These are phyloP conservation scores for Lacanobia wlatinum DNA, from an alignment of 2,888 invertebrate genomes.

Conservation along the genomic window DNA sequence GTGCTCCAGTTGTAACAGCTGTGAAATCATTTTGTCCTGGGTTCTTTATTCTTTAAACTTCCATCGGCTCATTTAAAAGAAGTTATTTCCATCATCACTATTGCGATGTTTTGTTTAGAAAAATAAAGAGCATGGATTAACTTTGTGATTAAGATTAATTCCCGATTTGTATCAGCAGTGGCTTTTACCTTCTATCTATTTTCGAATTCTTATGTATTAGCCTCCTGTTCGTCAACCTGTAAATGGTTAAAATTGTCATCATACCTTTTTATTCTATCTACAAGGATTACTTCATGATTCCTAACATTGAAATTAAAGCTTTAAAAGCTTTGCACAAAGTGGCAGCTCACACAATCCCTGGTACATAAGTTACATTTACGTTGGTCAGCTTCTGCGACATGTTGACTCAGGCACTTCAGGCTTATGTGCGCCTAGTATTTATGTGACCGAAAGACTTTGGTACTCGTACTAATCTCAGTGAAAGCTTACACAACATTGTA, in stretches of 20 bases:
- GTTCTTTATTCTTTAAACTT: background rate
- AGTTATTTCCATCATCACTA: background rate
- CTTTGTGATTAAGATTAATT: background rate
- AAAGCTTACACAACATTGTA: constrained; percentile 11
- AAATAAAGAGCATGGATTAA: background rate
- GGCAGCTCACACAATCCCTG: background rate
- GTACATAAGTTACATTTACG: constrained; percentile 2
- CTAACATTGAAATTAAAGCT: no score
- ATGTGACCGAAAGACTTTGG: constrained; percentile 18
- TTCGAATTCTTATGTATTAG: background rate
- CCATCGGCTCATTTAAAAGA: background rate
- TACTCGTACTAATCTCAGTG: constrained; percentile 8
- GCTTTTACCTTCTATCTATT: background rate
- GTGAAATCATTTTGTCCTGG: background rate
- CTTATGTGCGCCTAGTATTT: constrained; percentile 7
- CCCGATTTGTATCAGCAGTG: background rate
- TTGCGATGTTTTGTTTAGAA: background rate
- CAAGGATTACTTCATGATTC: background rate
- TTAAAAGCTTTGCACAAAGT: background rate
- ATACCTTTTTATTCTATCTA: background rate
- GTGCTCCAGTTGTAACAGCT: background rate
- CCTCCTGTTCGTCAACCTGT: background rate
- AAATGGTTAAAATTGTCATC: background rate
- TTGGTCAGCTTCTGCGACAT: constrained; percentile 29
- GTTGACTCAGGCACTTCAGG: constrained; percentile 13